These are phyloP conservation scores for Upupa epops DNA, from an alignment of 2,113 vertebrate species.

Conservation along the genomic window DNA sequence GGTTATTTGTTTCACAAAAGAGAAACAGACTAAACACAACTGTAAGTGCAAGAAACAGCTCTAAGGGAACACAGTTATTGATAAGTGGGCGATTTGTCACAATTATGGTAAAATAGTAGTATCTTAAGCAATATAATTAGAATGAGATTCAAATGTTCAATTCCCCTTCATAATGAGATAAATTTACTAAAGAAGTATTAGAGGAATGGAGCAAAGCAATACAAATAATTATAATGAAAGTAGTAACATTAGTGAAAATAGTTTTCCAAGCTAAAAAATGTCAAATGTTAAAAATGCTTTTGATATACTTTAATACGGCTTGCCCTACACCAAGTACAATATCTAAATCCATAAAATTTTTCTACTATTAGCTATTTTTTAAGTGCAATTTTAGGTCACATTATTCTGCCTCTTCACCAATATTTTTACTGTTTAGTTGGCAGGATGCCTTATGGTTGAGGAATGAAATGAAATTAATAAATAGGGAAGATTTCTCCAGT, in stretches of 20 bases:
- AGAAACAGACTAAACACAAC: neutral
- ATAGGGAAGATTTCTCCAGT: neutral
- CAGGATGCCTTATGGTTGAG: neutral
- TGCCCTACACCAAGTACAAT: neutral
- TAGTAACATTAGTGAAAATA: neutral
- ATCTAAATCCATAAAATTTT: neutral
- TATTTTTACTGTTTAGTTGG: neutral
- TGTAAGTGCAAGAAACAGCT: neutral
- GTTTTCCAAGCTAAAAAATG: neutral
- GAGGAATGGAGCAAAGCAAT: neutral
- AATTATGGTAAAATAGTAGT: neutral
- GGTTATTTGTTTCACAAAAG: neutral
- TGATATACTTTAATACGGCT: neutral
- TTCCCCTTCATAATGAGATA: neutral
- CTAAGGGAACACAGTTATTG: neutral
- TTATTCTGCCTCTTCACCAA: neutral
- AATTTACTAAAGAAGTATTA: neutral
- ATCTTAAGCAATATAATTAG: neutral
- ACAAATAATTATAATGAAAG: neutral
- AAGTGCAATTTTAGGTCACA: neutral
- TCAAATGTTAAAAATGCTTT: neutral
- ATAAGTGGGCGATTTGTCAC: neutral
- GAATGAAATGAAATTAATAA: neutral
- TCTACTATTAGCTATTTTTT: neutral
- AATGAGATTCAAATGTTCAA: neutral